phyloP scores from a whole-genome alignment of 2,113 vertebrate genomes.

The Gobio gobio region DNA sequence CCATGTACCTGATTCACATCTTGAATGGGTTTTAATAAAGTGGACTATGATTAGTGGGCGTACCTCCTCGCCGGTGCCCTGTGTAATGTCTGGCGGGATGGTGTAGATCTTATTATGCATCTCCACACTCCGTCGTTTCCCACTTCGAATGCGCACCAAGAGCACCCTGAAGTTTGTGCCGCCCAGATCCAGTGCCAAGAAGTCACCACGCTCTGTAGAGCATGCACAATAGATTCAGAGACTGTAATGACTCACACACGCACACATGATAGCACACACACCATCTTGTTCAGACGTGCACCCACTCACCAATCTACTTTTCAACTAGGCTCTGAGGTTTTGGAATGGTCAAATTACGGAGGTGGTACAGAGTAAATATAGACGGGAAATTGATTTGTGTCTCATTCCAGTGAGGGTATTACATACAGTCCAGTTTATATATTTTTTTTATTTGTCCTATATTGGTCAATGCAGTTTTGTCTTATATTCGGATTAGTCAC shows the following conservation, averaged over 20 bases:
- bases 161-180: constrained; percentile 96
- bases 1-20: too few species aligned
- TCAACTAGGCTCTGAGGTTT: neutral
- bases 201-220: constrained; percentile 90
- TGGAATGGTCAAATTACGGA: neutral
- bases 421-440: neutral
- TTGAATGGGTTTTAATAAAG: neutral
- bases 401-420: neutral
- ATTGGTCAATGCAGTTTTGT: neutral
- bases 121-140: constrained; percentile 82
- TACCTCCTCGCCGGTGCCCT: constrained; percentile 94
- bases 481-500: neutral
- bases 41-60: neutral
- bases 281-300: neutral
- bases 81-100: constrained; percentile 90
- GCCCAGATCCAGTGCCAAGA: constrained; percentile 93
- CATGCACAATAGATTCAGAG: neutral
- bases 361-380: neutral
- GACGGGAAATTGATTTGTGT: neutral
- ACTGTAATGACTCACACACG: neutral
- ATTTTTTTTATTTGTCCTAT: neutral
- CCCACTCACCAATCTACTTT: neutral
- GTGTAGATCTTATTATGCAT: constrained; percentile 98
- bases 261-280: neutral
- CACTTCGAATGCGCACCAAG: constrained; percentile 84